phyloP scores from a whole-genome alignment of 1,140 invertebrate species.

The Aphaenogaster ashmeadi region DNA sequence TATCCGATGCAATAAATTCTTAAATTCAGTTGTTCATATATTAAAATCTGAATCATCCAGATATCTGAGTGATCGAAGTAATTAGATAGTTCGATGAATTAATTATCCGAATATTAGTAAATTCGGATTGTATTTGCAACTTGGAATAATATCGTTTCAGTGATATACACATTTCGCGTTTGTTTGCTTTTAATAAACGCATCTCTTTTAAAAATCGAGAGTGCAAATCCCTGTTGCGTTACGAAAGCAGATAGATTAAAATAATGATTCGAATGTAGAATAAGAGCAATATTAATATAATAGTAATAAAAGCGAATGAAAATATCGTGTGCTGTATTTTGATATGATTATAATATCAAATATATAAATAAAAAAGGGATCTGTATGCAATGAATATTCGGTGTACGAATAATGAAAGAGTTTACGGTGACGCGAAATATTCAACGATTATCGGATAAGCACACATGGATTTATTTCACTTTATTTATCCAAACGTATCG shows the following conservation, averaged over 20 bases:
- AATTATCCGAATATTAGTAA: neutral
- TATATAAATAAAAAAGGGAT: neutral
- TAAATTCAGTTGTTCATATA: neutral
- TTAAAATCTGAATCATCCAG: neutral
- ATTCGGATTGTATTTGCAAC: neutral
- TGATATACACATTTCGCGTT: neutral
- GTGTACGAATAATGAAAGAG: neutral
- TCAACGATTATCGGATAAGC: neutral
- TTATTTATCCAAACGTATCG: constrained; percentile 7
- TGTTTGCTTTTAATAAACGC: neutral
- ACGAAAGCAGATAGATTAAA: neutral
- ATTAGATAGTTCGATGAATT: neutral
- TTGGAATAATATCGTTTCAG: neutral
- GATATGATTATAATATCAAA: neutral
- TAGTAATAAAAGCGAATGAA: neutral
- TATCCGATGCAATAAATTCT: no score
- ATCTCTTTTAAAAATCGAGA: neutral
- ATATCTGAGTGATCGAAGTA: no score
- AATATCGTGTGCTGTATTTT: neutral
- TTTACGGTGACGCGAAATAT: neutral
- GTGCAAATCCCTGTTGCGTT: neutral
- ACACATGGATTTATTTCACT: neutral
- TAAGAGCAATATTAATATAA: neutral
- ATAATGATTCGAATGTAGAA: neutral
- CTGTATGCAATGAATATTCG: neutral